These are phyloP conservation scores for Corythaeola cristata DNA, from an alignment of 2,113 vertebrate genomes.

Conservation along the genomic window DNA sequence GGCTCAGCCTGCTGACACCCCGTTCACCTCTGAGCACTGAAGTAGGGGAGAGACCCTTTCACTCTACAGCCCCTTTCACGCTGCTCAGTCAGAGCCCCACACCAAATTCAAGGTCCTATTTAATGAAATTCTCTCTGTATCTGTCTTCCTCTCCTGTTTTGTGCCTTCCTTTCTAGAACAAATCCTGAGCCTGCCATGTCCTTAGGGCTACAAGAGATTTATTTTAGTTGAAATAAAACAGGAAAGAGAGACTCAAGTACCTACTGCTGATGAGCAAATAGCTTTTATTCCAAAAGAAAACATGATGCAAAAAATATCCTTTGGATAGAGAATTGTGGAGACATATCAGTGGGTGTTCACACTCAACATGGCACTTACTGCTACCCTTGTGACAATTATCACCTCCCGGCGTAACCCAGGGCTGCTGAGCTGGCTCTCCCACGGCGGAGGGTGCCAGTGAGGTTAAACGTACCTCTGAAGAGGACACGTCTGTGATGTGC, in stretches of 20 bases:
- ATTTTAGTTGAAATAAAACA: not conserved
- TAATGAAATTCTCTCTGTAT: not conserved
- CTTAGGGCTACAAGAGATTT: not conserved
- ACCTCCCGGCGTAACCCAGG: not conserved
- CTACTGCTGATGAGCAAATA: not conserved
- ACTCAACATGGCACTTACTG: not conserved
- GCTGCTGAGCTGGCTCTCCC: not conserved
- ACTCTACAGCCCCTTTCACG: fast-evolving
- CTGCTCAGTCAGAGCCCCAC: not conserved
- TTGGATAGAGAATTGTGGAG: not conserved
- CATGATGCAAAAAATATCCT: not conserved
- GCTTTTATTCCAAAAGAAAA: not conserved
- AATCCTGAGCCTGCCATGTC: not conserved
- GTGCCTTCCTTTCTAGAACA: not conserved
- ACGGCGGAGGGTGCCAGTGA: not conserved
- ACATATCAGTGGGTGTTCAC: not conserved
- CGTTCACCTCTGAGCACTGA: not conserved
- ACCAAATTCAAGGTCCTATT: not conserved
- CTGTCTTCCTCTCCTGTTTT: not conserved
- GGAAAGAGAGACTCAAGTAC: not conserved
- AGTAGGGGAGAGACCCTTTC: not conserved
- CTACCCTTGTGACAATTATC: not conserved
- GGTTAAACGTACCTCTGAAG: not conserved
- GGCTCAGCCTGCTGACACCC: not conserved
- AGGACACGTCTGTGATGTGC: fast-evolving